Conservation (phyloP, 2,113 vertebrate species). For the Macquaria australasica region DNA sequence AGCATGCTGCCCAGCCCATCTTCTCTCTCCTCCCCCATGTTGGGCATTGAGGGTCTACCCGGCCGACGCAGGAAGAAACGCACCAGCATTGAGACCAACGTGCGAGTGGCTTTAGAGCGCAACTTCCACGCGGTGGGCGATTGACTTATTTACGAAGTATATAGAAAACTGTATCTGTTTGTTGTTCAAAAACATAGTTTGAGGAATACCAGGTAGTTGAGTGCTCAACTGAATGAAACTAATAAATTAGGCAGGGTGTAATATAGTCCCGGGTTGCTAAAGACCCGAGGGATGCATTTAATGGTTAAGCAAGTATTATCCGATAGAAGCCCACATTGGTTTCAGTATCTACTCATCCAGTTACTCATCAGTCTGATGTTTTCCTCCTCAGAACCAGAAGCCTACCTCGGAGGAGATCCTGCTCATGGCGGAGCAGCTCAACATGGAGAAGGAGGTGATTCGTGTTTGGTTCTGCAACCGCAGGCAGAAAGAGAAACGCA, state of each 20-base stretch:
- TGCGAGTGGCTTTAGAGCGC: constrained; percentile 91
- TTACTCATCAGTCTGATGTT: not conserved
- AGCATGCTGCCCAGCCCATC: constrained; percentile 93
- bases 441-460: constrained; percentile 97
- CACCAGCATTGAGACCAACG: constrained; percentile 96
- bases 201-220: not conserved
- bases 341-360: not conserved
- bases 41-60: constrained; percentile 90
- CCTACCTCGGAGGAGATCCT: constrained; percentile 96
- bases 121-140: constrained; percentile 89
- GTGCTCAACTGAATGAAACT: not conserved
- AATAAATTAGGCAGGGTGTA: not conserved
- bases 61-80: constrained; percentile 94
- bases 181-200: not conserved
- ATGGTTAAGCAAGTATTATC: no score
- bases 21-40: constrained; percentile 88
- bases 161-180: not conserved
- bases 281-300: no score
- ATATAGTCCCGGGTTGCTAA: not conserved
- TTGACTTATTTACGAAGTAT: not conserved
- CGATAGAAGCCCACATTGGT: not conserved
- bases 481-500: constrained; percentile 94
- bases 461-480: constrained; percentile 97
- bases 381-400: constrained; percentile 90
- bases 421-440: constrained; percentile 93